Evolutionary conservation across 2,113 vertebrate genomes (phyloP), one percentile per base, ranked within the genome.

Genomic region (Mesitornis unicolor): DNA sequence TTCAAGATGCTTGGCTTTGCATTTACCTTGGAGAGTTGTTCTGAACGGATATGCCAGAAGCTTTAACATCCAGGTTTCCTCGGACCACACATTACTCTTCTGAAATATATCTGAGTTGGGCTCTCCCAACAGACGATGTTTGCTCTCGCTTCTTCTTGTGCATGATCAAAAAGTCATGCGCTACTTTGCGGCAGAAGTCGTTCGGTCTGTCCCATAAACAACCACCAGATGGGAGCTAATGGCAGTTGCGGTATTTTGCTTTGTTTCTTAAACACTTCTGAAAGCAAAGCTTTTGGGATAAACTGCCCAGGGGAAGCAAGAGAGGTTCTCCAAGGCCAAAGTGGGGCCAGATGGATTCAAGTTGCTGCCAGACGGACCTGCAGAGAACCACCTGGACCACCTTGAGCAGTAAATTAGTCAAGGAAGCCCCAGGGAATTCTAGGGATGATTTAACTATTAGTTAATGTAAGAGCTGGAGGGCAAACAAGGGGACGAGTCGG

Each of bases 321-420:
- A 68, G 33, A 86, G 61, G 47, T n/a, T 80, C 40, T 92, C 47
- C 70, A 28, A 57, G 87, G 89, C 70, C 40, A 82, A 71, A 61
- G 25, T 1, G 0, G 17, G 67, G 43, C 68, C 93, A 95, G 94
- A 90, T 89, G 95, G 93, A 60, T 15, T 50, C 35, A 33, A 65
- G 77, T 5, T 61, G 73, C 31, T n/a, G 76, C 80, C 93, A 95
- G 95, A 89, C 25, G 84, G 84, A 86, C 87, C 71, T 40, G 56
- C 64, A 2, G 80, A 83, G 93, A 70, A 87, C 84, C 95, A 95
- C 93, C 91, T 89, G 95, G 89, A 57, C 59, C 87, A 88, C 95
- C 73, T 70, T 48, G 87, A 84, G 54, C 2, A 0, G 54, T 22
- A 77, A 64, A 97, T 91, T 77, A 96, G 76, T 48, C 64, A 70